These are phyloP conservation scores for Montipora sp. DNA, from an alignment of 64 coral and sea anemone species.

Conservation along the genomic window DNA sequence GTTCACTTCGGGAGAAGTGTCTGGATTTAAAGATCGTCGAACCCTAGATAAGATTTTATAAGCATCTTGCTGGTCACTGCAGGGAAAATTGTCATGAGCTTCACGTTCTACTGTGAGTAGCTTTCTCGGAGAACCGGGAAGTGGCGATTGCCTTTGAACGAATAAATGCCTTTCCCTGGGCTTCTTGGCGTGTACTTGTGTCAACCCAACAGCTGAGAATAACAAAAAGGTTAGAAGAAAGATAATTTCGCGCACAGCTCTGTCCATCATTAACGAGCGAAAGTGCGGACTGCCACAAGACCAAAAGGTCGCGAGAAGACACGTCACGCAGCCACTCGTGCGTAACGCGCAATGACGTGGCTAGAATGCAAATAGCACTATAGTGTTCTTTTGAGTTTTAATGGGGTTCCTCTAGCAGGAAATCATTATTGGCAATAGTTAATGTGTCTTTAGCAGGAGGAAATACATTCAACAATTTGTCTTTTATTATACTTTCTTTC, in stretches of 20 bases:
- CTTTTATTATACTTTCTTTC: too few relatives aligned
- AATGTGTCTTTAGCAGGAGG: too few relatives aligned
- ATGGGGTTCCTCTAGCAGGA: neutral
- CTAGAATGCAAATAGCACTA: neutral
- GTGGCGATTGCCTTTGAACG: constrained; percentile 38
- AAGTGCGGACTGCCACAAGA: neutral
- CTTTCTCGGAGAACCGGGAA: constrained; percentile 47
- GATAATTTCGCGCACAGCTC: neutral
- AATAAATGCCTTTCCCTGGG: constrained; percentile 12
- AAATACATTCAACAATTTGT: too few relatives aligned
- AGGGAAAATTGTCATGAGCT: neutral
- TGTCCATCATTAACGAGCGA: neutral
- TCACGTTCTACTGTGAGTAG: constrained; percentile 10
- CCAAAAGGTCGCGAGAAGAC: neutral
- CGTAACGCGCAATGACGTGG: neutral
- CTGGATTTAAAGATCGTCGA: constrained; percentile 37
- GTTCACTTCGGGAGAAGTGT: neutral
- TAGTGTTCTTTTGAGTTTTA: too few relatives aligned
- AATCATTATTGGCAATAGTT: too few relatives aligned
- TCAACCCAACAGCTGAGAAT: neutral
- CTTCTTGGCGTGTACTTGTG: neutral
- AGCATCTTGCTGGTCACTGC: constrained; percentile 13
- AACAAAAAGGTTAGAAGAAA: neutral
- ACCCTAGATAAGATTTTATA: constrained; percentile 26
- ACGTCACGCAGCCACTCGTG: neutral